Base-by-base conservation (phyloP, 2,888 invertebrate species). In the Drosophila maculinotata region DNA sequence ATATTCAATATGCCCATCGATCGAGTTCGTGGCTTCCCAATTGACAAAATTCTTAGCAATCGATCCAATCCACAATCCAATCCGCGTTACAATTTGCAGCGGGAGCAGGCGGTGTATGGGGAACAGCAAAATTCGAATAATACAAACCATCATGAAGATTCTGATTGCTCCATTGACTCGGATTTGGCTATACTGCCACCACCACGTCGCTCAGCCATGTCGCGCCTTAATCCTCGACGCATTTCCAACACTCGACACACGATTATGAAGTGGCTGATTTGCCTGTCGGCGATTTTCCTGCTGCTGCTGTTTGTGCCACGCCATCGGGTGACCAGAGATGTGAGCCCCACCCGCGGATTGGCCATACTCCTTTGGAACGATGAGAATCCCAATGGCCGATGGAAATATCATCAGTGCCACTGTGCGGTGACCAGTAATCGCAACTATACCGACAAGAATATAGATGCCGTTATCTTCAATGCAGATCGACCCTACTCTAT, bases 341-440 rank as follows among this genome's bases (percentile, higher is more conserved):
- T 4, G 1, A 12, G n/a, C 1, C 28, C 10, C 1, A 0, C 9
- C 2, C 8, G 0, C 12, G 5, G 14, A 2, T 28, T 10, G 4
- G 8, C 49, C 5, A 81, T 82, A 20, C 47, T 83, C 0, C 35
- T 83, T 0, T 83, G 83, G 83, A 87, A 84, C 28, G 59, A 49
- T 0, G 30, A 47, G 1, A 25, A 23, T 7, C 0, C 15, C n/a
- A 5, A 0, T 15, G 9, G 2, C 4, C 14, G 6, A 2, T 23
- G 5, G 20, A 17, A 31, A 1, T 36, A 45, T 4, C 0, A 12
- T 14, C 56, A 84, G 23, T 82, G 82, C 8, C 56, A 68, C 12
- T 83, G 83, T 14, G 8, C 51, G 10, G 31, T 83, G 10, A 87
- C 85, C 8, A 52, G 9, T 2, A 14, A 51, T 7, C 53, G 59